Evolutionary conservation across 2,113 vertebrate genomes (phyloP), one percentile per base, ranked within the genome.

Genomic region (Cyphomyrus plagiostoma): DNA sequence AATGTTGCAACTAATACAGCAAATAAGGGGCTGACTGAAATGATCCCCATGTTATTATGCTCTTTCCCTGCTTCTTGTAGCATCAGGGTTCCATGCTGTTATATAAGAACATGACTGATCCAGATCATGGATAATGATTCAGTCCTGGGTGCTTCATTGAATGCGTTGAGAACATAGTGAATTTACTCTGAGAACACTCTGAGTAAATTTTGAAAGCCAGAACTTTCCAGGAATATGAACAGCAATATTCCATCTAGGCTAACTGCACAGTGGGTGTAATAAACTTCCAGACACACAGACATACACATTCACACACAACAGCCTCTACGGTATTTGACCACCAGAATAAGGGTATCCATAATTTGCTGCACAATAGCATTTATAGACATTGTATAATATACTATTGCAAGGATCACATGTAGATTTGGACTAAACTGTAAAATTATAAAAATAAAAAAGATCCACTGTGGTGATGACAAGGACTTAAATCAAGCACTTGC

Each of bases 361-460:
- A 86, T 66, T 66, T 66, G 49, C 89, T 89, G 58, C 85, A 87
- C 62, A 46, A 50, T 58, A 58, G 50, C 39, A 89, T 56, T 84
- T 42, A 45, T 21, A 88, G 6, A 13, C 23, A 88, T 66, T 88
- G 23, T 62, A 45, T 86, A 46, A 86, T 30, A 52, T 86, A 86
- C 48, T 86, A 53, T 52, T 52, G 85, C n/a, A 42, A 58, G 87
- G 39, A 23, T 88, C 23, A 53, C 10, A 17, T 88, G 21, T 23
- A n/a, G 26, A 88, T 88, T 62, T 45, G 66, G 52, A 42, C 10
- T 30, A 21, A 74, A 74, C 45, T 70, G 23, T 70, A 48, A 2
- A 8, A 42, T 48, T 53, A 45, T 39, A 26, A 50, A 10, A 35
- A 45, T 87, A 50, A 50, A 87, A 77, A 77, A 39, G 66, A n/a